Conservation (phyloP, 2,888 invertebrate species). For the Holacanthella duospinosa region DNA sequence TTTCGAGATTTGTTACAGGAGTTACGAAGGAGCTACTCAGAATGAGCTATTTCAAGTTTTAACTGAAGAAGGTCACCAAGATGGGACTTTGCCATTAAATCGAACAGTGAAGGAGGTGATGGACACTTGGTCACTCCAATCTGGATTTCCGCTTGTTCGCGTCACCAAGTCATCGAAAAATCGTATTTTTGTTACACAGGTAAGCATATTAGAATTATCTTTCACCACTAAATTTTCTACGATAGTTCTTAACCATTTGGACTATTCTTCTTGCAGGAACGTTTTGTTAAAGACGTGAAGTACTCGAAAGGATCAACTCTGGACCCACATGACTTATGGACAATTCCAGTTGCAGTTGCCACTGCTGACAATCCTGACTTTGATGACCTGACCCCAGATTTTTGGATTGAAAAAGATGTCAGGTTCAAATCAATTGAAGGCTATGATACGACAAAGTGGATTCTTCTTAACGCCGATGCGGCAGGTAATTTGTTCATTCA, state of each 20-base stretch:
- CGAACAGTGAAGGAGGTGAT: slow-evolving; percentile 32
- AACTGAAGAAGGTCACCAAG: slow-evolving; percentile 11
- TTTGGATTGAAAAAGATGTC: slow-evolving; percentile 18
- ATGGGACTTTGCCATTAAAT: slow-evolving; percentile 16
- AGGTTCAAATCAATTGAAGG: neutral
- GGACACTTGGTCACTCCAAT: slow-evolving; percentile 35
- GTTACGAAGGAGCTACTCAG: slow-evolving; percentile 18
- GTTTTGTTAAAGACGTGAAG: slow-evolving; percentile 12
- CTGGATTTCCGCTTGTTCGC: slow-evolving; percentile 31
- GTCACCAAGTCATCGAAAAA: slow-evolving; percentile 18
- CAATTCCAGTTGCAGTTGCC: slow-evolving; percentile 17
- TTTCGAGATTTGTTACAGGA: too few species aligned
- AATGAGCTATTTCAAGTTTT: slow-evolving; percentile 27
- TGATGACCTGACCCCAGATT: slow-evolving; percentile 7
- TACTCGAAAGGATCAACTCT: neutral
- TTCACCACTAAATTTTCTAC: neutral
- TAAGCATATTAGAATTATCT: too few species aligned
- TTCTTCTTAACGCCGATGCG: slow-evolving; percentile 20
- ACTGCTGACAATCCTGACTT: slow-evolving; percentile 12
- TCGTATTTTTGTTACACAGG: slow-evolving; percentile 28
- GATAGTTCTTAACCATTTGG: too few species aligned
- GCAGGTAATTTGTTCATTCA: slow-evolving; percentile 10
- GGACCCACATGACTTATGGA: slow-evolving; percentile 16
- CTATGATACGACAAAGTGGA: slow-evolving; percentile 11
- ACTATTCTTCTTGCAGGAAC: too few species aligned